Percentiles rank a stretch among this genome's conserved stretches.
phyloP scores from a whole-genome alignment of 2,797 vertebrate genomes.

The Sternotherus odoratus region DNA sequence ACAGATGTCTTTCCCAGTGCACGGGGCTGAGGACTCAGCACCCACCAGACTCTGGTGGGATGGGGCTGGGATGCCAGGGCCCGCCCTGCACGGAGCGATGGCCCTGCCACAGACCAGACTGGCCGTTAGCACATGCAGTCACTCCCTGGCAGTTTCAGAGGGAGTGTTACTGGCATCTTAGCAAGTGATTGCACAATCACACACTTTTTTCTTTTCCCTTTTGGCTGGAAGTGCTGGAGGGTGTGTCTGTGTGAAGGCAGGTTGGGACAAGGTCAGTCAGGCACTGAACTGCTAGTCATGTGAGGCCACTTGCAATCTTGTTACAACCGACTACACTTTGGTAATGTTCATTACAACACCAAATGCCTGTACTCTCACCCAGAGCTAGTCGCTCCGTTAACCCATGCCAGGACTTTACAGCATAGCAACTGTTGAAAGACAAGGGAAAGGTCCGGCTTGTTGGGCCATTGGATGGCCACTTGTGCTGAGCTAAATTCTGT shows the following conservation, averaged over 20 bases:
- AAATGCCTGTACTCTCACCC: not conserved
- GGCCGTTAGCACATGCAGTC: not conserved
- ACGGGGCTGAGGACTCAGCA: not conserved
- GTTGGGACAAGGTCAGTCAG: not conserved
- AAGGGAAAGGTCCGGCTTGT: not conserved
- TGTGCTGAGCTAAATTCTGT: not conserved
- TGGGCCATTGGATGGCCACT: not conserved
- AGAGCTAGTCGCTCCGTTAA: not conserved
- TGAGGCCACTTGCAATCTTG: not conserved
- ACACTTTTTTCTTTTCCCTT: not conserved
- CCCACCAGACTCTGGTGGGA: not conserved
- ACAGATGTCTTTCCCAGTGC: not conserved
- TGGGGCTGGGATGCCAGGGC: not conserved
- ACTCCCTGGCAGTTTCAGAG: not conserved
- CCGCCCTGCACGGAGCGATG: not conserved
- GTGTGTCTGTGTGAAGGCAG: not conserved
- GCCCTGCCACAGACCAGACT: not conserved
- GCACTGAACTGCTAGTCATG: rapidly evolving
- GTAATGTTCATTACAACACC: not conserved
- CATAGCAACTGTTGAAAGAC: not conserved
- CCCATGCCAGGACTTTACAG: not conserved
- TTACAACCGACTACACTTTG: conserved; percentile 38
- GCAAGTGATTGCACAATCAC: not conserved
- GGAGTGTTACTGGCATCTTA: not conserved
- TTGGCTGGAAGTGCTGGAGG: not conserved